A percentile compares a stretch with the other conserved stretches of the same genome.
phyloP scores from a whole-genome alignment of 1,140 invertebrate genomes.

The Mactra quadrangularis region DNA sequence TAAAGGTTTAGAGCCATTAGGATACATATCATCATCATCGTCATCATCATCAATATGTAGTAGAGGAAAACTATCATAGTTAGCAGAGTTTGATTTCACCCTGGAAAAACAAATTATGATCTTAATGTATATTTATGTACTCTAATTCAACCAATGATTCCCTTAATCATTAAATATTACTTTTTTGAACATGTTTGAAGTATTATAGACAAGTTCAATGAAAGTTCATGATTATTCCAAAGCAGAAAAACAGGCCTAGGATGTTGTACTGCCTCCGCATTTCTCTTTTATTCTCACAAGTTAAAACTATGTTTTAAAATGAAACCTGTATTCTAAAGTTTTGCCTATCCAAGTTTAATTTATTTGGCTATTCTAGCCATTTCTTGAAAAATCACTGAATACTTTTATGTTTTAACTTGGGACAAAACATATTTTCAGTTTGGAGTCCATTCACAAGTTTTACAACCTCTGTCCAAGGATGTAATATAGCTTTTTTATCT shows the following conservation, averaged over 20 bases:
- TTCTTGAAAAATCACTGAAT: too few species aligned
- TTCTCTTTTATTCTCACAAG: neutral
- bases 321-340: too few species aligned
- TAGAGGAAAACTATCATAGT: conserved; percentile 6
- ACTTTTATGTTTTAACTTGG: too few species aligned
- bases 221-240: neutral
- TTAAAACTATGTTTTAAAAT: neutral
- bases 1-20: too few species aligned
- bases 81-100: conserved; percentile 19
- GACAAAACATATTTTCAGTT: too few species aligned
- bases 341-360: too few species aligned
- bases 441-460: too few species aligned
- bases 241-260: neutral
- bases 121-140: neutral
- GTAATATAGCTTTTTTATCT: too few species aligned
- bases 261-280: neutral
- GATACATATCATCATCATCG: neutral
- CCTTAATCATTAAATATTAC: neutral
- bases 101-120: neutral
- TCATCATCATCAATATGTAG: neutral
- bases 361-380: too few species aligned
- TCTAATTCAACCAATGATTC: neutral
- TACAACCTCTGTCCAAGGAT: too few species aligned
- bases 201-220: neutral
- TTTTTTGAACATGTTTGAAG: neutral